Evolutionary conservation across 2,888 invertebrate genomes (phyloP), one percentile per base, ranked within the genome.

Genomic region (Carabus problematicus): DNA sequence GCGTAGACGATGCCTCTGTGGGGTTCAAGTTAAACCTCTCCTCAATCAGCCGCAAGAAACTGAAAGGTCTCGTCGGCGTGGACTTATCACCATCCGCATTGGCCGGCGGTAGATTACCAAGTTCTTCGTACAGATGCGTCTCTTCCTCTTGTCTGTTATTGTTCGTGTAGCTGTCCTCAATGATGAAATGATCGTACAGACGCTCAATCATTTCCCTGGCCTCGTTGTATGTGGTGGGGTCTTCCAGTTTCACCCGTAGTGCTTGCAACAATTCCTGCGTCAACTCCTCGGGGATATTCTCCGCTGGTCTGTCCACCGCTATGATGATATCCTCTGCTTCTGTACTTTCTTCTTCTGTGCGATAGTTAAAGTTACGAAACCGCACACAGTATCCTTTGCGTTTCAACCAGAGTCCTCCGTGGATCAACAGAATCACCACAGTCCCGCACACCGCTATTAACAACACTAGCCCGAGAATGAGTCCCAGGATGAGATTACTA

Each of bases 131-230:
- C 39, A 82, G 72, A 73, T 82, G 82, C 49, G 79, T 78, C 71
- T 82, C 81, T 72, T 82, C 81, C 9, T 81, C 80, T 75, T 79
- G 79, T 72, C 82, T 78, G 71, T 84, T 83, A 71, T 84, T 82
- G 70, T 84, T 83, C 72, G 86, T 86, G 74, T 87, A 87, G 72
- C 85, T 87, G 74, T 90, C 89, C 75, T 90, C 89, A 2, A 90
- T 86, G 77, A 91, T 90, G 58, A 91, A 89, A 62, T 90, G 84
- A 78, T 91, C 91, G 75, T 91, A 91, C 6, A 91, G 82, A 75
- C 90, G 89, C 76, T 92, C 91, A 71, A 92, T 92, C 84, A 90
- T 89, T 79, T 91, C 91, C 45, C 90, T 84, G 1, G 92, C 91
- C 77, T 91, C 89, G 64, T 88, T 86, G 74, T 90, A 91, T 70